Evolutionary conservation across 2,888 invertebrate species (phyloP).

Genomic region (Calameuta filiformis): DNA sequence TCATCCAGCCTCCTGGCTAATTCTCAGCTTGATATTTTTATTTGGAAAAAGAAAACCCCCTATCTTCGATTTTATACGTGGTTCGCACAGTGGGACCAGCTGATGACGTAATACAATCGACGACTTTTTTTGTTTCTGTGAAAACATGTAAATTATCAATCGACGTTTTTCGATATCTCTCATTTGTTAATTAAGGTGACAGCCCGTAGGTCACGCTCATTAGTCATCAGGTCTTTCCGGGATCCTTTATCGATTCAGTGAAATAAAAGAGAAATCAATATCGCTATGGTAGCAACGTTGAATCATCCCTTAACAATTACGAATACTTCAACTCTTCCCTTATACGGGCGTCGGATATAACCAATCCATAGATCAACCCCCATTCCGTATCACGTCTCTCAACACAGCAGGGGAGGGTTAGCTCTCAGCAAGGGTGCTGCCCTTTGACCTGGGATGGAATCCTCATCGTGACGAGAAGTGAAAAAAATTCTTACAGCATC

Average conservation of each 20-base stretch:
- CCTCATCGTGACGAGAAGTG: constrained; percentile 2
- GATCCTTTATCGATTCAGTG: neutral
- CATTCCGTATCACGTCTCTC: constrained; percentile 47
- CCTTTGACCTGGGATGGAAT: constrained; percentile 14
- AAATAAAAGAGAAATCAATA: neutral
- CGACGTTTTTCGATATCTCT: too few relatives aligned
- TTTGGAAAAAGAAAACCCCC: constrained; percentile 26
- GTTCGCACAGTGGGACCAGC: neutral
- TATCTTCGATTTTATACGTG: neutral
- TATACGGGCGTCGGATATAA: neutral
- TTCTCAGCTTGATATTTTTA: constrained; percentile 56
- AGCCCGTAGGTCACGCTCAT: too few relatives aligned
- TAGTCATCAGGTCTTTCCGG: too few relatives aligned
- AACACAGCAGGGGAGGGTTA: constrained; percentile 60
- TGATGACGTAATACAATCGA: neutral
- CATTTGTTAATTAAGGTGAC: too few relatives aligned
- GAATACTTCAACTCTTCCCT: neutral
- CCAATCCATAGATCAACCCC: constrained; percentile 51
- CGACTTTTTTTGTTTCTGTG: too few relatives aligned
- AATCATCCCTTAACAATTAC: neutral
- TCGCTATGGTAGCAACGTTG: neutral
- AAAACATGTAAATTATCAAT: too few relatives aligned
- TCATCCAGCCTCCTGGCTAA: constrained; percentile 47
- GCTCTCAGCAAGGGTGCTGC: constrained; percentile 55
- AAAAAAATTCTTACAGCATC: neutral